Evolutionary conservation across 1,140 invertebrate species (phyloP).

Genomic region (Wiebesia pumilae): DNA sequence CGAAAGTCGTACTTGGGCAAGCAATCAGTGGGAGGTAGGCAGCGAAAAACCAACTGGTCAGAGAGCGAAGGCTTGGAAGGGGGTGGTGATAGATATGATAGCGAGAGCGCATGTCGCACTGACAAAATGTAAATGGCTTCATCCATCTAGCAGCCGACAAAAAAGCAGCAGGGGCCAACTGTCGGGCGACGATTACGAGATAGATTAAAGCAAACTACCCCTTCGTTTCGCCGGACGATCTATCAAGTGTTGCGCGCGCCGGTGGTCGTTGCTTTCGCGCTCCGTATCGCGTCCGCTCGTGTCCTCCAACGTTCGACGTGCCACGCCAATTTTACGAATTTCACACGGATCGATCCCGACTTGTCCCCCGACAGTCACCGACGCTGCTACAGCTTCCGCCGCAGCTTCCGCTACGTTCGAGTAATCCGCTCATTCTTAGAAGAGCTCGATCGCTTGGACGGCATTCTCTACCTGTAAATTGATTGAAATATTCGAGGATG

Average conservation of each 20-base stretch:
- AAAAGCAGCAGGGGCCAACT: conserved; percentile 72
- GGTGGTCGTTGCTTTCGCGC: background rate
- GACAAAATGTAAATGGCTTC: conserved; percentile 76
- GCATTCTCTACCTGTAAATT: background rate
- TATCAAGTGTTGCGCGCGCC: conserved; percentile 67
- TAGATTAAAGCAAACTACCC: conserved; percentile 76
- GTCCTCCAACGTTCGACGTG: too few relatives aligned
- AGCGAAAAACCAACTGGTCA: conserved; percentile 45
- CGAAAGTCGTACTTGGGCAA: background rate
- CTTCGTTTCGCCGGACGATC: conserved; percentile 74
- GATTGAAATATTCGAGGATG: background rate
- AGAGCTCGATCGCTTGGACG: background rate
- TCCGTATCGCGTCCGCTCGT: background rate
- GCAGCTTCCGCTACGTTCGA: background rate
- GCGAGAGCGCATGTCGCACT: conserved; percentile 73
- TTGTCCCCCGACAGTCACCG: too few relatives aligned
- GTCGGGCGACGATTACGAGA: conserved; percentile 74
- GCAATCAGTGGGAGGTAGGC: conserved; percentile 22
- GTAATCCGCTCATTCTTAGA: background rate
- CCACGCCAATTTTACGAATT: conserved; percentile 44
- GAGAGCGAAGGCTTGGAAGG: background rate
- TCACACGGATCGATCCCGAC: conserved; percentile 37
- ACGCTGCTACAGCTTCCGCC: background rate
- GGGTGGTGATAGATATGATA: conserved; percentile 65
- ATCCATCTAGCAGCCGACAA: conserved; percentile 74